Percentiles rank a stretch among this genome's conserved stretches.
Conservation (phyloP, 2,797 vertebrate genomes). For the Urophycis tenuis region DNA sequence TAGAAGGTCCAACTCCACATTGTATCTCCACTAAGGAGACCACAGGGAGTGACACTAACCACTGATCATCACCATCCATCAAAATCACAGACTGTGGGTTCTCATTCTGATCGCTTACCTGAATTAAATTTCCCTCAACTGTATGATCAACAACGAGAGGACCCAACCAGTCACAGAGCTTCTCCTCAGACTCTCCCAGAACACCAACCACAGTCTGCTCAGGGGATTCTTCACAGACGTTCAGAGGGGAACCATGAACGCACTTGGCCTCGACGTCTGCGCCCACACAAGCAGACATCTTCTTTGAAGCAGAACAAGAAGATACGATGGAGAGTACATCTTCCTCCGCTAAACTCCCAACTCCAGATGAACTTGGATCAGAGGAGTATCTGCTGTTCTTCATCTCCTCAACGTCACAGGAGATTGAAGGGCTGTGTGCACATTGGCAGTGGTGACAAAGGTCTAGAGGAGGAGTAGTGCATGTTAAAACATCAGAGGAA, state of each 20-base stretch:
- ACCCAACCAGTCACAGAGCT: slow-evolving; percentile 14
- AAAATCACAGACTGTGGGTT: slow-evolving; percentile 8
- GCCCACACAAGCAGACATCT: slow-evolving; percentile 43
- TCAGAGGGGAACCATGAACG: slow-evolving; percentile 22
- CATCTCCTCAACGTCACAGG: slow-evolving; percentile 14
- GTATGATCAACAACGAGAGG: slow-evolving; percentile 20
- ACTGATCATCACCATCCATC: background rate
- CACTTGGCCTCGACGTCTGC: slow-evolving; percentile 43
- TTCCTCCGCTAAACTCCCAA: slow-evolving; percentile 56
- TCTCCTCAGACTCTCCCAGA: slow-evolving; percentile 22
- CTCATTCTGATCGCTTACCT: background rate
- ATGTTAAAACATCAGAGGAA: slow-evolving; percentile 8
- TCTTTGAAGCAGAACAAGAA: slow-evolving; percentile 46
- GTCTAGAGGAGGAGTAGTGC: slow-evolving; percentile 22
- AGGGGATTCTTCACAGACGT: slow-evolving; percentile 19
- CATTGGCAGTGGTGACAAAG: background rate
- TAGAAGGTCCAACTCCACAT: slow-evolving; percentile 10
- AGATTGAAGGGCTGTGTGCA: background rate
- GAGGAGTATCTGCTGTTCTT: slow-evolving; percentile 31
- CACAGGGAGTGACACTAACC: background rate
- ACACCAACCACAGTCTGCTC: slow-evolving; percentile 2
- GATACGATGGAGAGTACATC: slow-evolving; percentile 54
- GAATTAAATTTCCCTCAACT: slow-evolving; percentile 22
- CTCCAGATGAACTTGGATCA: slow-evolving; percentile 51
- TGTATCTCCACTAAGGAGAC: background rate